Base-by-base conservation (phyloP, 1,140 invertebrate species). In the Gryon sp. region DNA sequence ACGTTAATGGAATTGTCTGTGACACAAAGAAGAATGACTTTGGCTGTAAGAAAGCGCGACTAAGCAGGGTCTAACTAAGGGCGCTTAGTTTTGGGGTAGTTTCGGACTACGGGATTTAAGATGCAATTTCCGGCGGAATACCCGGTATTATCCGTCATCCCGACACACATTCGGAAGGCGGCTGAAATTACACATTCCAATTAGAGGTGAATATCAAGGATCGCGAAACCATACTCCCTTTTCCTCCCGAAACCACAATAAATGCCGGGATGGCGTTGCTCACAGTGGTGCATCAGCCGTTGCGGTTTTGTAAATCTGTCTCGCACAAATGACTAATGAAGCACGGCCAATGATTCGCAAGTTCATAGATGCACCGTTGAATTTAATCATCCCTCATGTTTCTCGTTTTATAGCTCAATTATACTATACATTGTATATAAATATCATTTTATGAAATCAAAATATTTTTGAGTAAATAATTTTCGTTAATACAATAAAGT, bases 131-230 rank as follows among this genome's bases (percentile, higher is more conserved):
- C 76, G 43, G 34, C 60, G 76, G 65, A 76, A 74, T 69, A 72
- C 70, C 75, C 57, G 38, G 60, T 46, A 70, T 83, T 75, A 83
- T 82, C 62, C 79, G 77, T 83, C 73, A 80, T 80, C n/a, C 69
- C 62, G 59, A 59, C 28, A 52, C 40, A 53, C 46, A 40, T 55
- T 69, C 16, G 55, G 55, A 15, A 36, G 28, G 52, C 72, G 65
- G 11, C 65, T 60, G 63, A 79, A 82, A 82, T 83, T 81, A 78
- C 77, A 74, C 79, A 73, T 79, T 83, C 79, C 79, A 81, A 82
- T 82, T 83, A 82, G 72, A 72, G 72, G 69, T 74, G 76, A 74
- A 77, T 60, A 57, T 60, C 59, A 48, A 32, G 40, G 40, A n/a
- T n/a, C n/a, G n/a, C n/a, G n/a, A n/a, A n/a, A n/a, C n/a, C n/a